phyloP scores from a whole-genome alignment of 2,113 vertebrate species.

The Colistium nudipinnis region DNA sequence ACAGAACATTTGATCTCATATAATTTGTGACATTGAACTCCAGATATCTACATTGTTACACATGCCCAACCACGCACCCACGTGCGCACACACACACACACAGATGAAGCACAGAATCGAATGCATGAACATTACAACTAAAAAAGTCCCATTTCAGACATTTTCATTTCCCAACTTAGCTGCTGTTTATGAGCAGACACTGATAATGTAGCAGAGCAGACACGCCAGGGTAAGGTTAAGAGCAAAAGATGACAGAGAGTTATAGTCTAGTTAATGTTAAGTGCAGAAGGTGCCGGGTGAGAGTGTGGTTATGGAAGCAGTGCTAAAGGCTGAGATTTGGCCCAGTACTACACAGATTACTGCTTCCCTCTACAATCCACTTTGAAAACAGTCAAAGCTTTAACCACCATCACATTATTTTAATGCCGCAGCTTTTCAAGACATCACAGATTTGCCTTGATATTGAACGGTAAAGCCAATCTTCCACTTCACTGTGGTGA shows the following conservation, averaged over 20 bases:
- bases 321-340: conserved; percentile 64
- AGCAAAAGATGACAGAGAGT: conserved; percentile 48
- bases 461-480: conserved; percentile 19
- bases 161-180: conserved; percentile 38
- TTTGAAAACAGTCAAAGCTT: conserved; percentile 42
- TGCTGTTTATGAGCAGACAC: conserved; percentile 47
- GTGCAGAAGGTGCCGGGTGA: conserved; percentile 20
- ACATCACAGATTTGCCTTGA: not conserved
- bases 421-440: conserved; percentile 8
- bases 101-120: not conserved
- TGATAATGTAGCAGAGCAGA: conserved; percentile 49
- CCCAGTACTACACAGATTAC: conserved; percentile 41
- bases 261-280: conserved; percentile 13
- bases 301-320: conserved; percentile 41
- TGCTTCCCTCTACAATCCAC: conserved; percentile 24
- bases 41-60: not conserved
- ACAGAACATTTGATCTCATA: conserved; percentile 12
- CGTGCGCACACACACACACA: not conserved
- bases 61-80: too few species aligned
- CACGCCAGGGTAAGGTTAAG: conserved; percentile 29
- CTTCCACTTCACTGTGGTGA: not conserved
- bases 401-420: conserved; percentile 33
- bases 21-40: not conserved
- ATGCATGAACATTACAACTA: not conserved
- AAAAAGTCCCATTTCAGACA: conserved; percentile 7